Evolutionary conservation across 2,113 vertebrate species (phyloP).

Genomic region (Tauraco erythrolophus): DNA sequence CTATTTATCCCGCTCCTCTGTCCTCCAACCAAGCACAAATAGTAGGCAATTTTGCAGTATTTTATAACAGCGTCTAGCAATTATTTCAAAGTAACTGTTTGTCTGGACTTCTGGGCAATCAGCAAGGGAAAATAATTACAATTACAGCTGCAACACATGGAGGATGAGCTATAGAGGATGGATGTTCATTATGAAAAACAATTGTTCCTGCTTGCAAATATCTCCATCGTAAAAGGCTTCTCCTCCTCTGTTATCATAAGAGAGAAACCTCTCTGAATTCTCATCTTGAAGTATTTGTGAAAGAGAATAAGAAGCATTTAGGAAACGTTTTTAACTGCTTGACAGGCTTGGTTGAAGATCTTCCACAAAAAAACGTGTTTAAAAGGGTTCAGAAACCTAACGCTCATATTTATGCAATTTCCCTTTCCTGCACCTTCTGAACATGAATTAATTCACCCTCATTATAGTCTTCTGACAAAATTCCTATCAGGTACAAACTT

Average conservation of each 20-base stretch:
- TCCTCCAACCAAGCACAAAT: neutral
- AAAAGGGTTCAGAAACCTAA: neutral
- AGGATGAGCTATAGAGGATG: slow-evolving; percentile 21
- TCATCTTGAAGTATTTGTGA: slow-evolving; percentile 19
- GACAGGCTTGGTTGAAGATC: slow-evolving; percentile 48
- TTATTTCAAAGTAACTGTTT: slow-evolving; percentile 34
- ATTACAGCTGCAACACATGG: slow-evolving; percentile 4
- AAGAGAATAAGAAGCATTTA: slow-evolving; percentile 36
- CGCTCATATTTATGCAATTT: slow-evolving; percentile 42
- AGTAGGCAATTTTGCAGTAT: slow-evolving; percentile 34
- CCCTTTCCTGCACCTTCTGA: slow-evolving; percentile 4
- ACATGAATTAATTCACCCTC: slow-evolving; percentile 26
- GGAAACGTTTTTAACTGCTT: slow-evolving; percentile 50
- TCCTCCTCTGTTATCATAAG: slow-evolving; percentile 13
- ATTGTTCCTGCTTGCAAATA: slow-evolving; percentile 52
- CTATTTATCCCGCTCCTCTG: slow-evolving; percentile 1
- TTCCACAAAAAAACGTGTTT: slow-evolving; percentile 10
- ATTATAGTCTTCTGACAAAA: neutral
- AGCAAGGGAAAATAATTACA: slow-evolving; percentile 30
- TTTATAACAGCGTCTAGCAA: neutral
- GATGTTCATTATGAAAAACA: slow-evolving; percentile 52
- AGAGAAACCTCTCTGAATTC: slow-evolving; percentile 45
- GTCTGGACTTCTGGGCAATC: slow-evolving; percentile 34
- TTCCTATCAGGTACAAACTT: neutral
- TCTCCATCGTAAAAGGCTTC: slow-evolving; percentile 48